phyloP scores from a whole-genome alignment of 2,888 invertebrate species.

The Ptychoptera contaminata region DNA sequence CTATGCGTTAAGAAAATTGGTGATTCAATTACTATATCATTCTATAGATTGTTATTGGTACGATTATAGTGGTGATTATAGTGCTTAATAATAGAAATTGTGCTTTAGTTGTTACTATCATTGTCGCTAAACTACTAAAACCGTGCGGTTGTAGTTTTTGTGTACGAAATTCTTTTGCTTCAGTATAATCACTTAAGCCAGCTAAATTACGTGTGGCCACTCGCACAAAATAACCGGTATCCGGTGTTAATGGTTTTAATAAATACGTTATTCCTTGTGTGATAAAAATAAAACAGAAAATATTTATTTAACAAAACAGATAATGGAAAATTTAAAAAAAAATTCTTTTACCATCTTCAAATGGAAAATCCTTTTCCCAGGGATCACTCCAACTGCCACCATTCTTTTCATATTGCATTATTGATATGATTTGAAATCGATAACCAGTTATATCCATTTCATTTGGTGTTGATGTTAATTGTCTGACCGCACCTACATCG shows the following conservation, averaged over 20 bases:
- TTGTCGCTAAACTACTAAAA: too few species aligned
- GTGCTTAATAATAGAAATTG: too few species aligned
- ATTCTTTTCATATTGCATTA: too few species aligned
- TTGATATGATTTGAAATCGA: conserved; percentile 21
- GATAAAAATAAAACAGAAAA: conserved; percentile 7
- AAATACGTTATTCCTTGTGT: conserved; percentile 35
- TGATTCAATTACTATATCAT: too few species aligned
- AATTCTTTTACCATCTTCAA: conserved; percentile 21
- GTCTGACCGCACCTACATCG: conserved; percentile 24
- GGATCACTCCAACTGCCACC: too few species aligned
- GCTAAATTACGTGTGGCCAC: conserved; percentile 39
- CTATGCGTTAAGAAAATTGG: too few species aligned
- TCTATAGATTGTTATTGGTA: too few species aligned
- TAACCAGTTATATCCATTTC: conserved; percentile 24
- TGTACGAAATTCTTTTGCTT: conserved; percentile 25
- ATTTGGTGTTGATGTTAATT: conserved; percentile 18
- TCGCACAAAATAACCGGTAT: conserved; percentile 36
- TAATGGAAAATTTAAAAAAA: background rate
- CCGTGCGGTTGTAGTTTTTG: too few species aligned
- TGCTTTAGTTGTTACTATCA: too few species aligned
- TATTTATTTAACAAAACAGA: background rate
- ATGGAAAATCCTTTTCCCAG: conserved; percentile 17
- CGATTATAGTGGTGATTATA: too few species aligned
- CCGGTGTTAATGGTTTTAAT: conserved; percentile 31
- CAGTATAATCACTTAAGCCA: conserved; percentile 32